Evolutionary conservation across 2,113 vertebrate species (phyloP), one percentile per base, ranked within the genome.

Genomic region (Bostrychus sinensis): DNA sequence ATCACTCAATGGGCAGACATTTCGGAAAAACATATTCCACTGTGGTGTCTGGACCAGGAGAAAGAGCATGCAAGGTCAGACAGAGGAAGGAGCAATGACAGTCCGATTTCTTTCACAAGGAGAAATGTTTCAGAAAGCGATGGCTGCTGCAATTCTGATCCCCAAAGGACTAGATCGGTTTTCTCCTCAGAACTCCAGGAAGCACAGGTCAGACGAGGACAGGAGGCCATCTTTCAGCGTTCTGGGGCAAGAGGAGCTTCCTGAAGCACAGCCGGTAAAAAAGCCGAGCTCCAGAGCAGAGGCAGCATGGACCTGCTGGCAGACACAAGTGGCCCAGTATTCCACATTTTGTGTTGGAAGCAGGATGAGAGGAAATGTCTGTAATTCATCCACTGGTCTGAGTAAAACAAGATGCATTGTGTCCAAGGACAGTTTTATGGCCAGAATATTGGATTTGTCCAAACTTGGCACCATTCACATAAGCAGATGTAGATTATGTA

Each of bases 131-230:
- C 0, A 34, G 61, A 75, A 77, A 60, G 45, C 1, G 53, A 58
- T 2, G 36, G 50, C 38, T 23, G 66, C 37, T 41, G 42, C 25
- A 43, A 14, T 54, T 1, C 4, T 62, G 57, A 57, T 64, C 63
- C 55, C 48, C 60, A 41, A 43, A 56, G 22, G 36, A 73, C 25
- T 62, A 60, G 41, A n/a, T 62, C 20, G 25, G 56, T 25, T 67
- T 60, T 36, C 65, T 56, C n/a, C 16, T 39, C 37, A 16, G 37
- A 42, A 54, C 54, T 25, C 30, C 41, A 70, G 67, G 60, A 84
- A 70, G 23, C 5, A 1, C 13, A 19, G 84, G 74, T 88, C 87
- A 86, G 70, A 83, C 26, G 0, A 65, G 84, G 79, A 77, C 78
- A 54, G 43, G 65, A 45, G 2, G 51, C 50, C 56, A 71, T 57